These are phyloP conservation scores for Nemoura dubitans DNA, from an alignment of 2,888 invertebrate genomes.

Conservation along the genomic window DNA sequence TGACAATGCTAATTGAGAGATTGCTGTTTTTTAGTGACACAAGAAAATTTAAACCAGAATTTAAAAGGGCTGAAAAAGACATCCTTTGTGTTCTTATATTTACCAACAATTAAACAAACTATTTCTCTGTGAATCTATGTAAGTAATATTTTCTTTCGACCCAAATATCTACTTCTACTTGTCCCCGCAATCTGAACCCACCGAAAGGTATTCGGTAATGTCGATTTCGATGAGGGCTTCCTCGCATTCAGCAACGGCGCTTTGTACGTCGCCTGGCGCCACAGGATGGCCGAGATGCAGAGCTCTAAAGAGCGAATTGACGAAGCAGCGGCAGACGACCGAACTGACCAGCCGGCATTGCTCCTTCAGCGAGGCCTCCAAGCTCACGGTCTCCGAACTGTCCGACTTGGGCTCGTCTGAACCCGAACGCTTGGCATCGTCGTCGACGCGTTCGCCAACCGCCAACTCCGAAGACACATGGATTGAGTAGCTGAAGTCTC, in stretches of 20 bases:
- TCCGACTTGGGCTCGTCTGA: constrained; percentile 61
- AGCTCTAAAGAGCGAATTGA: constrained; percentile 69
- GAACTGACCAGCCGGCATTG: constrained; percentile 69
- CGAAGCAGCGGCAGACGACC: constrained; percentile 71
- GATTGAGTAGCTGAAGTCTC: neutral
- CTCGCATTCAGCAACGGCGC: constrained; percentile 76
- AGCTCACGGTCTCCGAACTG: constrained; percentile 55
- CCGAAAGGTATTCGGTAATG: constrained; percentile 68
- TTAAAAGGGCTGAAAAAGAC: no score
- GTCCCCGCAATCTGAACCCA: neutral
- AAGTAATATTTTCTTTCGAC: no score
- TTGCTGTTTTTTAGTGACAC: no score
- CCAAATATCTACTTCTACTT: no score
- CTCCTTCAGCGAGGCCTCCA: constrained; percentile 61
- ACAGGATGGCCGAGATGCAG: constrained; percentile 68
- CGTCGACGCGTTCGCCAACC: neutral
- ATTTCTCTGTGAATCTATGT: no score
- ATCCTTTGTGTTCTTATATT: no score
- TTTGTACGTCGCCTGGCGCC: constrained; percentile 71
- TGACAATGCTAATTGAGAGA: no score
- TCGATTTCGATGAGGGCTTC: constrained; percentile 73
- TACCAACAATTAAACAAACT: no score
- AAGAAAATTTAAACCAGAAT: no score
- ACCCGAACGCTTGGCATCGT: constrained; percentile 1
- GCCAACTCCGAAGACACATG: neutral